Conservation (phyloP, 2,797 vertebrate genomes). For the Acomys russatus region DNA sequence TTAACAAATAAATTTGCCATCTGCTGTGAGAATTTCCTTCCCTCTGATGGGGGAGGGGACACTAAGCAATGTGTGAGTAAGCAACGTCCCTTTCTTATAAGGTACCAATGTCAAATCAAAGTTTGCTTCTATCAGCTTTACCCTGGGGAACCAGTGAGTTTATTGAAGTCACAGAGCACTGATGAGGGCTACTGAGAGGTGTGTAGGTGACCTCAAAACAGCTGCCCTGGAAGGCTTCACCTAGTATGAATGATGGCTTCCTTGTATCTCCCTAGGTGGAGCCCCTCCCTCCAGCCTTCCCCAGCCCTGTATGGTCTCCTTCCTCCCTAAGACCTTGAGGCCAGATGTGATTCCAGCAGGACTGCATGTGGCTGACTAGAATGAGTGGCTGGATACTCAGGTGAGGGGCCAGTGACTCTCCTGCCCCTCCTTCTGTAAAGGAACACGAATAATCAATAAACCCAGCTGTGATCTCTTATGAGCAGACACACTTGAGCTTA, state of each 20-base stretch:
- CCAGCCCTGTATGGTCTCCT: not conserved
- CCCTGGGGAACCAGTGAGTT: not conserved
- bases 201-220: not conserved
- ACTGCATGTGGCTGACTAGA: not conserved
- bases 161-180: not conserved
- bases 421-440: not conserved
- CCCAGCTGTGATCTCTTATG: not conserved
- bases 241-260: not conserved
- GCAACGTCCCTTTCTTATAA: not conserved
- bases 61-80: not conserved
- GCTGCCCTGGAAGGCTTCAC: no score
- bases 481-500: not conserved
- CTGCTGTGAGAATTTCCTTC: not conserved
- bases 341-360: no score
- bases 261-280: not conserved
- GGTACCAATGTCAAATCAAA: not conserved
- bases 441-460: not conserved
- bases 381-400: not conserved
- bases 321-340: no score
- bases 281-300: not conserved
- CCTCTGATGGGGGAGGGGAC: not conserved
- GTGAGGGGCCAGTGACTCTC: not conserved
- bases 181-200: not conserved
- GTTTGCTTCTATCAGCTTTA: not conserved
- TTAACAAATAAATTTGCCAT: not conserved